A percentile compares a stretch with the other conserved stretches of the same genome.
These are phyloP conservation scores for Calliopsis andreniformis DNA, from an alignment of 1,140 invertebrate genomes.

Conservation along the genomic window DNA sequence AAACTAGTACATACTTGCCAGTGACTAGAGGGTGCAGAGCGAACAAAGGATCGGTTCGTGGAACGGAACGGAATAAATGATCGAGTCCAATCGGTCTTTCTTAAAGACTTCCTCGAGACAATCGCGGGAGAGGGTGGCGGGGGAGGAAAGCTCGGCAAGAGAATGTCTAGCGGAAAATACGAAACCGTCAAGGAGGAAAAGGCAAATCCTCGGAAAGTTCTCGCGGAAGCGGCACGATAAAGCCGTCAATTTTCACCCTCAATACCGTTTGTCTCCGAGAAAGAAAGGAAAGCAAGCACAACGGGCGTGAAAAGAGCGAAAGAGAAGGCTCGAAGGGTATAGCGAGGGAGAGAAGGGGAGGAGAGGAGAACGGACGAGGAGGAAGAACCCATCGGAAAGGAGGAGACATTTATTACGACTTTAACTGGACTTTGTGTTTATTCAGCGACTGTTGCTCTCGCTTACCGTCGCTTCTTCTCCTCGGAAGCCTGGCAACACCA, in stretches of 20 bases:
- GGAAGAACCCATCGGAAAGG: slow-evolving; percentile 71
- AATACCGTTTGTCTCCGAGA: slow-evolving; percentile 76
- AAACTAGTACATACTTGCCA: slow-evolving; percentile 29
- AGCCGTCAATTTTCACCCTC: slow-evolving; percentile 78
- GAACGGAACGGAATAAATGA: slow-evolving; percentile 43
- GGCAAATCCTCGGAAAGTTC: slow-evolving; percentile 63
- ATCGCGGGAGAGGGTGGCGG: slow-evolving; percentile 1
- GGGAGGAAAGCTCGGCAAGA: not conserved
- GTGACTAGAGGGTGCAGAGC: not conserved
- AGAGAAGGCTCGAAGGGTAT: not conserved
- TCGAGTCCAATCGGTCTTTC: slow-evolving; percentile 43
- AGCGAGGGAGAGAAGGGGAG: not conserved
- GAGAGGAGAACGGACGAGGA: slow-evolving; percentile 19
- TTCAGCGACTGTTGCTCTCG: slow-evolving; percentile 79
- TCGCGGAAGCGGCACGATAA: slow-evolving; percentile 72
- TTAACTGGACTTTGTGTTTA: slow-evolving; percentile 81
- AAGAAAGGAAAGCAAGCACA: slow-evolving; percentile 73
- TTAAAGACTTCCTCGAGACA: slow-evolving; percentile 39
- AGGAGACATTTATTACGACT: slow-evolving; percentile 81
- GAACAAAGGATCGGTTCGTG: not conserved
- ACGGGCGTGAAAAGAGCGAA: slow-evolving; percentile 50
- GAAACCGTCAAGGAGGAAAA: slow-evolving; percentile 56
- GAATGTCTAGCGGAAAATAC: slow-evolving; percentile 50
- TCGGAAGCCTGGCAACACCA: slow-evolving; percentile 41
- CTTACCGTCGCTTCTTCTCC: slow-evolving; percentile 49